Evolutionary conservation across 2,113 vertebrate genomes (phyloP), one percentile per base, ranked within the genome.

Genomic region (Engraulis encrasicolus): DNA sequence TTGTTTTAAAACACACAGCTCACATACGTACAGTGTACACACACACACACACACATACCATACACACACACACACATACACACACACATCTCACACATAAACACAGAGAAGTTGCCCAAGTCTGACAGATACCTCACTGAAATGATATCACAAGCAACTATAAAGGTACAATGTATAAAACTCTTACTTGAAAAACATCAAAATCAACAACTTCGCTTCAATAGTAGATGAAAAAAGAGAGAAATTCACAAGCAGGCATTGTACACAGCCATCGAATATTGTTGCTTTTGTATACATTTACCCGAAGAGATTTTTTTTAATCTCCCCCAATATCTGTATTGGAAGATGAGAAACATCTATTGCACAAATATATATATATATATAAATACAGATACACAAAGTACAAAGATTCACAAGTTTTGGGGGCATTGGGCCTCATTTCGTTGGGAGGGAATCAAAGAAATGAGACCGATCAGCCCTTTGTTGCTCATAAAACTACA

Each of bases 401-500:
- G 88, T 93, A 95, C 93, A 92, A 50, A 93, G 82, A 85, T 89
- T 93, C 95, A 95, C 94, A 83, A 90, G 91, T 90, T n/a, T n/a
- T n/a, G n/a, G n/a, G 93, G 81, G 85, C 79, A 88, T 88, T 90
- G 85, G 90, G 95, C 95, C 94, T 95, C 96, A 95, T 95, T 96
- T 96, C 91, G 20, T 96, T 96, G 96, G 96, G 97, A 97, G 96
- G 96, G 96, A 97, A 19, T 92, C 96, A 97, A 97, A 93, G 95
- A 95, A 90, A 93, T 93, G 95, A 96, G 96, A 95, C 94, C 58
- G 82, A 90, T 91, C 93, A 45, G 79, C 87, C 90, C 91, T 93
- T n/a, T 90, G 93, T 89, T 94, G 91, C 91, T 91, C 93, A 93
- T 91, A 91, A 91, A 94, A 90, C 90, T 94, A 93, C 92, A 95